These are phyloP conservation scores for Biston betularia DNA, from an alignment of 2,888 invertebrate genomes.

Conservation along the genomic window DNA sequence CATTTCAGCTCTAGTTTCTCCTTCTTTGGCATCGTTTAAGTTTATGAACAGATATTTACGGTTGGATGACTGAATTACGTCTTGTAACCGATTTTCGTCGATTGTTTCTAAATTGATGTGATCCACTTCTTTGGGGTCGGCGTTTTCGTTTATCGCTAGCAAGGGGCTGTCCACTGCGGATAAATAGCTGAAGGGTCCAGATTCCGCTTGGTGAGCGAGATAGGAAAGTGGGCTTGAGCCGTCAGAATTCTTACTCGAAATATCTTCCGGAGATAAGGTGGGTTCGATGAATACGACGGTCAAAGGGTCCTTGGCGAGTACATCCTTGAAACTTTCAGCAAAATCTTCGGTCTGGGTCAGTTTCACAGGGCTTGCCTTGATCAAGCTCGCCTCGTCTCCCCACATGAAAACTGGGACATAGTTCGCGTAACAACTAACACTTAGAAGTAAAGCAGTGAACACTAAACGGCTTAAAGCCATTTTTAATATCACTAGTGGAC, in stretches of 20 bases:
- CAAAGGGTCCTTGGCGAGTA: slow-evolving; percentile 68
- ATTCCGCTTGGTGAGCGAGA: slow-evolving; percentile 49
- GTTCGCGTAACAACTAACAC: slow-evolving; percentile 68
- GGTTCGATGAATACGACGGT: slow-evolving; percentile 83
- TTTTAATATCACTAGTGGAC: slow-evolving; percentile 70
- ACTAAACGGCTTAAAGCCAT: slow-evolving; percentile 81
- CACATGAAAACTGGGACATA: slow-evolving; percentile 87
- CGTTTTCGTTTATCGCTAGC: slow-evolving; percentile 81
- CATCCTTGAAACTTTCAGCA: slow-evolving; percentile 63
- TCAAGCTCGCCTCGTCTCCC: slow-evolving; percentile 71
- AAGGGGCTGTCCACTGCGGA: slow-evolving; percentile 88
- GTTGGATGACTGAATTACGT: slow-evolving; percentile 69
- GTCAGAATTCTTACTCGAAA: slow-evolving; percentile 77
- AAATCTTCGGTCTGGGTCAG: slow-evolving; percentile 68
- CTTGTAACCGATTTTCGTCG: slow-evolving; percentile 71
- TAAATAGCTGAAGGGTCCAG: slow-evolving; percentile 79
- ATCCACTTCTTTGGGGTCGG: slow-evolving; percentile 68
- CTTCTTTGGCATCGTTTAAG: slow-evolving; percentile 86
- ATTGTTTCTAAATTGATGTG: slow-evolving; percentile 57
- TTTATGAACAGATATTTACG: slow-evolving; percentile 84
- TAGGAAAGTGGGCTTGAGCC: slow-evolving; percentile 35
- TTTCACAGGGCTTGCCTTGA: slow-evolving; percentile 64
- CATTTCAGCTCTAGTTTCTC: slow-evolving; percentile 83
- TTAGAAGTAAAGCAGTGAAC: slow-evolving; percentile 74
- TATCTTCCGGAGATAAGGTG: slow-evolving; percentile 87